Base-by-base conservation (phyloP, 2,888 invertebrate genomes). In the Hipparchia sbordonii region DNA sequence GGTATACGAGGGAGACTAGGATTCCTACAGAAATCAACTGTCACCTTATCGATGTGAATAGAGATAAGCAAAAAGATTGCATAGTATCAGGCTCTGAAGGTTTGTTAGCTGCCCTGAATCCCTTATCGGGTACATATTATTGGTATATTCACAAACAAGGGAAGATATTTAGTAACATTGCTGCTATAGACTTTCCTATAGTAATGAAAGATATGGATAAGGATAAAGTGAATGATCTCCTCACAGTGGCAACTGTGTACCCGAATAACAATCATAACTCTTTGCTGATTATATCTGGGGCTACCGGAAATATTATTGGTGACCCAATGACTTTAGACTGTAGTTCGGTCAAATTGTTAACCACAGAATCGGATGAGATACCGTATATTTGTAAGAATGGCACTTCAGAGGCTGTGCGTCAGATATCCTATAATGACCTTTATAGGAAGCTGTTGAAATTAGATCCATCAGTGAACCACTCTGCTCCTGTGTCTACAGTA, bases 21-120 rank as follows among this genome's bases (percentile, higher is more conserved):
- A 95, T 96, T 79, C 97, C 97, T 0, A 94, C 95, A 45, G 95
- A 96, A 81, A 95, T 97, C 52, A 96, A 97, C 82, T 97, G 97
- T 82, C 94, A 95, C 45, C 87, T 96, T 1, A 91, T 97, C 70
- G 97, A 97, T 89, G 95, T 96, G 0, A 96, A 97, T 85, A 94
- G 90, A 68, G 96, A 97, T 83, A 96, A 95, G 9, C 95, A 95
- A 70, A 95, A 95, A 10, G 97, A 97, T 82, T 97, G 97, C 79
- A 92, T 97, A 71, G 95, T 97, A 6, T 94, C 96, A 23, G 97
- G 97, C 39, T 95, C 96, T 52, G 95, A 95, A 77, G 97, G 97
- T 0, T 79, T 93, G 10, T 82, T 94, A 73, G 95, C 89, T 79
- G 95, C 95, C 72, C 86, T 89, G 83, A 95, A 95, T 79, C 92